Base-by-base conservation (phyloP, 2,797 vertebrate genomes). In the Melanotaenia parkinsoni region DNA sequence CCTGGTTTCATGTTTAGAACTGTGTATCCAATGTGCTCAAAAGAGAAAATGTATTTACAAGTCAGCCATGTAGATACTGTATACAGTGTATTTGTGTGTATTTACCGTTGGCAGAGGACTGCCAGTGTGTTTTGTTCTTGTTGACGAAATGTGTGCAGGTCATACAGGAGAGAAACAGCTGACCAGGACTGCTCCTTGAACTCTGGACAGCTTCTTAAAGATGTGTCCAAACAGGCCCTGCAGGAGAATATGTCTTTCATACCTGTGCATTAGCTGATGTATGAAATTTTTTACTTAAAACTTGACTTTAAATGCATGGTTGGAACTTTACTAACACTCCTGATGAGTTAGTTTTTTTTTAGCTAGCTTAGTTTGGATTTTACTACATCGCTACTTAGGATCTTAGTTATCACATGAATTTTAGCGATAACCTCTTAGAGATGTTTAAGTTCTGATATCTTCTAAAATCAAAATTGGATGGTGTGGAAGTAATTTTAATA, bases 151-250 rank as follows among this genome's bases (percentile, higher is more conserved):
- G 58, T 80, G 60, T 92, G 61, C 50, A 92, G 54, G 54, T 92
- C 82, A 57, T 57, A 81, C 67, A 94, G 79, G 43, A 93, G 67
- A 1, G 81, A 88, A 69, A 88, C 60, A 0, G 94, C 92, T 45
- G 92, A 89, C 90, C 93, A 92, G 0, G 56, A 87, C 72, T 81
- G 76, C 7, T 77, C 74, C 10, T 58, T 62, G 33, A 58, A 70
- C 57, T 75, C 79, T 51, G 40, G 61, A 45, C 5, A 3, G 12
- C 18, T 72, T 58, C 54, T 50, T 22, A 69, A 67, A 51, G 71
- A 82, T 32, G 33, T 47, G 18, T 24, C 40, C 53, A 65, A 58
- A 60, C 2, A 16, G n/a, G 45, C 50, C 28, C 88, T 91, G 85
- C 9, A 58, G 58, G 47, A 35, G 38, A 70, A 40, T 51, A 0